Evolutionary conservation across 2,113 vertebrate genomes (phyloP).

Genomic region (Scalopus aquaticus): DNA sequence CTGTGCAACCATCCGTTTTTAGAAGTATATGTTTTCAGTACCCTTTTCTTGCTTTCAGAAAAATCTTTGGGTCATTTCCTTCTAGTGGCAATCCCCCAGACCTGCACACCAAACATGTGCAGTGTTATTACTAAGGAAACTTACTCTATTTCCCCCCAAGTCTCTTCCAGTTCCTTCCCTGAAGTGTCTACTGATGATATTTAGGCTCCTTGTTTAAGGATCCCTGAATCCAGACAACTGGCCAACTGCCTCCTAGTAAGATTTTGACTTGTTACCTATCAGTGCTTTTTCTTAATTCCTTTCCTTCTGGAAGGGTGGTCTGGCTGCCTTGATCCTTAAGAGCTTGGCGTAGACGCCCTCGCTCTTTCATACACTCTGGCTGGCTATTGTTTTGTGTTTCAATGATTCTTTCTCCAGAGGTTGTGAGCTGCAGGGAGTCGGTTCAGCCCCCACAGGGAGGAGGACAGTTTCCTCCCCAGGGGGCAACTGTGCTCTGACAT

Average conservation of each 20-base stretch:
- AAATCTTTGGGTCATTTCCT: background rate
- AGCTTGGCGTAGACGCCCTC: background rate
- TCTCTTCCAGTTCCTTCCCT: background rate
- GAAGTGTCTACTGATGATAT: background rate
- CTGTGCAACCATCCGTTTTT: background rate
- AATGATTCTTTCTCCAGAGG: background rate
- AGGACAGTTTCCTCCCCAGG: no score
- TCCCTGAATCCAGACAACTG: background rate
- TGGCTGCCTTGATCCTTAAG: background rate
- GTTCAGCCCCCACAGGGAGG: background rate
- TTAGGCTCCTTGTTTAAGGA: background rate
- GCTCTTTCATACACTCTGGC: background rate
- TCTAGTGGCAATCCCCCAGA: background rate
- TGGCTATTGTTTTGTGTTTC: background rate
- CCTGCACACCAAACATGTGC: fast-evolving
- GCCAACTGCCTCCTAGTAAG: background rate
- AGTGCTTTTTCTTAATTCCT: background rate
- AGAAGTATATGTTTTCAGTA: background rate
- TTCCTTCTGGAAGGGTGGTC: background rate
- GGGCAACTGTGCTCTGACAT: background rate
- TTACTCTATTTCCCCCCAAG: background rate
- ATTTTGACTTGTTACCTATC: background rate
- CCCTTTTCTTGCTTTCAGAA: background rate
- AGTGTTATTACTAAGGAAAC: background rate
- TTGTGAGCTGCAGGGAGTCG: background rate